These are phyloP conservation scores for Dromius quadrimaculatus DNA, from an alignment of 2,888 invertebrate species.

Conservation along the genomic window DNA sequence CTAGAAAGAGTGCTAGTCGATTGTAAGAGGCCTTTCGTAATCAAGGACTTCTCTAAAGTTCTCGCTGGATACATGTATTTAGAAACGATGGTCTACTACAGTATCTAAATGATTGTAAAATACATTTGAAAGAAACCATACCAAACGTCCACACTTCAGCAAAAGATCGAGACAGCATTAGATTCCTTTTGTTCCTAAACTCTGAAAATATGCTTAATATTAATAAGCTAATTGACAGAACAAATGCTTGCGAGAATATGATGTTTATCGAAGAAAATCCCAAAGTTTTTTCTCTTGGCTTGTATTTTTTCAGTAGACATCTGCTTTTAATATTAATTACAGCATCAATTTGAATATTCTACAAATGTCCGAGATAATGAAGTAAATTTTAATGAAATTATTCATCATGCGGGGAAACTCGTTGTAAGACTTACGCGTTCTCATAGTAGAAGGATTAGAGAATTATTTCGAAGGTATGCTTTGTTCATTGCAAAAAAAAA, in stretches of 20 bases:
- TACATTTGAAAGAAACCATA: no score
- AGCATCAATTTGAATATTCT: constrained; percentile 25
- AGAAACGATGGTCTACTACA: no score
- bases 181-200: no score
- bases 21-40: no score
- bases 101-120: no score
- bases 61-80: no score
- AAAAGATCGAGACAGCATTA: no score
- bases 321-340: constrained; percentile 28
- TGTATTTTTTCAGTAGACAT: constrained; percentile 23
- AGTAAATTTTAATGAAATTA: constrained; percentile 30
- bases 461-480: constrained; percentile 13
- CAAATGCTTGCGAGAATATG: no score
- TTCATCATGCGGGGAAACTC: constrained; percentile 24
- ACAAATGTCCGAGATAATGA: constrained; percentile 12
- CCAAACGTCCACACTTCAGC: no score
- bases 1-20: no score
- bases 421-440: constrained; percentile 20
- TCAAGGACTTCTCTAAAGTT: no score
- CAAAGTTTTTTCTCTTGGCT: constrained; percentile 1
- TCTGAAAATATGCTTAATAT: no score
- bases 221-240: constrained; percentile 13
- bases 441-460: constrained; percentile 13
- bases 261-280: constrained; percentile 11
- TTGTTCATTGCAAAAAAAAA: constrained; percentile 12